Evolutionary conservation across 2,797 vertebrate species (phyloP).

Genomic region (Periophthalmus magnuspinnatus): DNA sequence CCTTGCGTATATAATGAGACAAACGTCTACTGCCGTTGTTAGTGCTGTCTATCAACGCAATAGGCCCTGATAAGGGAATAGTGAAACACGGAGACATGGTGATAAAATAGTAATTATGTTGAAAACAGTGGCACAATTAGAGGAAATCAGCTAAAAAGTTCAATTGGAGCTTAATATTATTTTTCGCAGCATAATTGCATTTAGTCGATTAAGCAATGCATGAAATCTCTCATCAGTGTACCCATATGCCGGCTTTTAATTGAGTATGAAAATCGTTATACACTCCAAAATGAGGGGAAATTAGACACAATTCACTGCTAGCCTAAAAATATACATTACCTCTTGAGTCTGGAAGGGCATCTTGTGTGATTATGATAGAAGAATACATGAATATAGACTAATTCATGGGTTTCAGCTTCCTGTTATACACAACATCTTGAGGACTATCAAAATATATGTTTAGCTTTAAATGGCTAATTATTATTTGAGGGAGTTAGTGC

Average conservation of each 20-base stretch:
- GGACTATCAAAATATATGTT: too few species aligned
- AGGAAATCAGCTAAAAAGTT: background rate
- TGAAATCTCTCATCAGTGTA: slow-evolving; percentile 4
- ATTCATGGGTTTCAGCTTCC: background rate
- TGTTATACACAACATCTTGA: too few species aligned
- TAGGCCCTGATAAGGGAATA: background rate
- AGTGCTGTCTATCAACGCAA: background rate
- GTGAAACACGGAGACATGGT: background rate
- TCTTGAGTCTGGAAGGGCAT: background rate
- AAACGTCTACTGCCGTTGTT: background rate
- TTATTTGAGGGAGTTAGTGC: too few species aligned
- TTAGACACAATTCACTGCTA: background rate
- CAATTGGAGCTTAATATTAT: background rate
- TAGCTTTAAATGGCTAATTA: too few species aligned
- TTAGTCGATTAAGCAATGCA: slow-evolving; percentile 1
- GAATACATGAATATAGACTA: background rate
- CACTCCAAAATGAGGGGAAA: background rate
- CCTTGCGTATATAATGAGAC: background rate
- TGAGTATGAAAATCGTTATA: background rate
- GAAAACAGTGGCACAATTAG: background rate
- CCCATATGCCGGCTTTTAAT: background rate
- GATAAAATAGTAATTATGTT: background rate
- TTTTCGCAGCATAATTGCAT: background rate
- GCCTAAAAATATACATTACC: background rate
- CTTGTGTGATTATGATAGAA: too few species aligned